Percentiles rank a stretch among this genome's conserved stretches.
Evolutionary conservation across 2,113 vertebrate genomes (phyloP).

Genomic region (Triplophysa rosa): DNA sequence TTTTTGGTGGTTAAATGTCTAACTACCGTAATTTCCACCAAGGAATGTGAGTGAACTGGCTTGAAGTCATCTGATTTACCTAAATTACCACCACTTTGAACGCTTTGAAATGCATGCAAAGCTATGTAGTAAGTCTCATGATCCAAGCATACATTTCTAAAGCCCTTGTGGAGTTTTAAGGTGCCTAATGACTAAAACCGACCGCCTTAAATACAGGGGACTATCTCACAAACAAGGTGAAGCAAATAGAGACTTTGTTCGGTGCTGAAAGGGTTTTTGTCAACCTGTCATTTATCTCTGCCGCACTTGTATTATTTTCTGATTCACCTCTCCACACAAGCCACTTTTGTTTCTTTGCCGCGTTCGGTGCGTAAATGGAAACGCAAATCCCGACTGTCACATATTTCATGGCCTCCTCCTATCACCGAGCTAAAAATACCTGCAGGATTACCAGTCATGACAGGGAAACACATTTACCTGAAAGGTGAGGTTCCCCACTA

Average conservation of each 20-base stretch:
- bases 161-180: constrained; percentile 19
- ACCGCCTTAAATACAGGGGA: not conserved
- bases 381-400: constrained; percentile 33
- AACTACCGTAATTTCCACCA: not conserved
- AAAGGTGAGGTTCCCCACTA: constrained; percentile 34
- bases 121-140: not conserved
- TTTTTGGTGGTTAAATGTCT: not conserved
- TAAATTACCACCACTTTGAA: not conserved
- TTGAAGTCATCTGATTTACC: not conserved
- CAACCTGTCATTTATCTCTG: constrained; percentile 31
- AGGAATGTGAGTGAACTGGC: not conserved
- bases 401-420: constrained; percentile 17
- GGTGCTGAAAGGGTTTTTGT: constrained; percentile 24
- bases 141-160: not conserved
- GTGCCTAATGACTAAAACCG: constrained; percentile 18
- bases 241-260: constrained; percentile 7
- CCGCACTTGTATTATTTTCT: not conserved
- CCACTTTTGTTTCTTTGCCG: constrained; percentile 20
- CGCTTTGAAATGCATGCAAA: not conserved
- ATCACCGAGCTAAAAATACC: constrained; percentile 42
- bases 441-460: constrained; percentile 43
- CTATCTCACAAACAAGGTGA: not conserved
- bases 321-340: constrained; percentile 20
- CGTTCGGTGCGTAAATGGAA: constrained; percentile 29
- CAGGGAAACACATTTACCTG: constrained; percentile 30